A percentile compares a stretch with the other conserved stretches of the same genome.
Conservation (phyloP, 2,113 vertebrate species). For the western clawed frog (Xenopus tropicalis) region DNA sequence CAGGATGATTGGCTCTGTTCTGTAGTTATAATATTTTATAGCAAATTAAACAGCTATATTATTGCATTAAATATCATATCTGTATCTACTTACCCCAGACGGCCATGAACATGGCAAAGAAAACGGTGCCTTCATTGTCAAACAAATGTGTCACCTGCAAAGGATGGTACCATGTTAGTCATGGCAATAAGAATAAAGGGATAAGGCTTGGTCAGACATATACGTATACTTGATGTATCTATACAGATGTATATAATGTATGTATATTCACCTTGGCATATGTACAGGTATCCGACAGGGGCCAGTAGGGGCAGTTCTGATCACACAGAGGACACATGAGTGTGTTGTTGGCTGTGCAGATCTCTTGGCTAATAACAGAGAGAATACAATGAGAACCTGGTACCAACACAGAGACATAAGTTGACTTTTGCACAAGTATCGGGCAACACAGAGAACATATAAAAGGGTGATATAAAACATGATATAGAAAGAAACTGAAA, state of each 20-base stretch:
- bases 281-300: conserved; percentile 79
- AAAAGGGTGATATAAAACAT: too few relatives aligned
- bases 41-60: too few relatives aligned
- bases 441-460: too few relatives aligned
- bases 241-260: too few relatives aligned
- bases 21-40: too few relatives aligned
- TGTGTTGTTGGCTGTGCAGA: conserved; percentile 71
- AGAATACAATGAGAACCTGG: not conserved
- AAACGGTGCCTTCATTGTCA: conserved; percentile 86
- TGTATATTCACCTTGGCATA: conserved; percentile 87
- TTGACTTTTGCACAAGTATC: too few relatives aligned
- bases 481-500: too few relatives aligned
- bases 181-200: not conserved
- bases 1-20: too few relatives aligned
- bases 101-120: conserved; percentile 91
- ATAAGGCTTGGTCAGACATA: too few relatives aligned
- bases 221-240: too few relatives aligned
- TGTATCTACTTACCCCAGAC: conserved; percentile 81
- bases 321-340: conserved; percentile 88
- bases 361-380: conserved; percentile 72
- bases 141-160: conserved; percentile 84
- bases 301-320: conserved; percentile 65
- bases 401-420: too few relatives aligned
- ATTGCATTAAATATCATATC: not conserved
- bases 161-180: not conserved